Percentiles rank a stretch among this genome's conserved stretches.
Conservation (phyloP, 1,140 invertebrate species). For the Cherax destructor region DNA sequence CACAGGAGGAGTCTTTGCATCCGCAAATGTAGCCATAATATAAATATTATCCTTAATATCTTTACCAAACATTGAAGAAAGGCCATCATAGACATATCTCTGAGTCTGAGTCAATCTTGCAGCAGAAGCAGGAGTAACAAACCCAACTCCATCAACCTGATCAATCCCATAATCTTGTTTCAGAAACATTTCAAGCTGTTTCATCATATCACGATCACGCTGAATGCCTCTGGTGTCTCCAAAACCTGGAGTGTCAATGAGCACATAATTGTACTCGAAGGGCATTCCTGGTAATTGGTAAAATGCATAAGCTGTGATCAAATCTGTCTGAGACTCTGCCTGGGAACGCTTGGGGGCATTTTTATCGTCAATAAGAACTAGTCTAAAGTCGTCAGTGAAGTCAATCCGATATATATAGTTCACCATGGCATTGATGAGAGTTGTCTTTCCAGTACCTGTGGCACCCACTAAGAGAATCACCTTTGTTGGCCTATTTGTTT, state of each 20-base stretch:
- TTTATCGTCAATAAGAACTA: background rate
- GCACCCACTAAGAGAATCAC: background rate
- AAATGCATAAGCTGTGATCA: conserved; percentile 39
- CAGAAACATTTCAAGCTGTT: conserved; percentile 26
- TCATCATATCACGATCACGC: conserved; percentile 45
- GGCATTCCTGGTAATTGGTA: conserved; percentile 41
- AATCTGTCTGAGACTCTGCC: conserved; percentile 54
- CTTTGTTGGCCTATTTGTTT: background rate
- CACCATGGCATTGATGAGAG: conserved; percentile 31
- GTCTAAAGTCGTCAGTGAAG: conserved; percentile 24
- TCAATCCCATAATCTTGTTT: background rate
- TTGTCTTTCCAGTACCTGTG: no score
- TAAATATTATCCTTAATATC: conserved; percentile 57
- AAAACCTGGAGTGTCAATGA: conserved; percentile 48
- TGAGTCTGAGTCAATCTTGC: conserved; percentile 38
- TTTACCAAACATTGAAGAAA: conserved; percentile 48
- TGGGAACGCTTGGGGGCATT: conserved; percentile 40
- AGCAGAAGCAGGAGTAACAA: conserved; percentile 42
- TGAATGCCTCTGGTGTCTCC: conserved; percentile 43
- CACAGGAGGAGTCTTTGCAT: conserved; percentile 36
- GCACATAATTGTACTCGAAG: conserved; percentile 30
- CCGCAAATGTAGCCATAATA: conserved; percentile 41
- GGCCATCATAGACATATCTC: conserved; percentile 45
- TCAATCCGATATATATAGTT: conserved; percentile 23
- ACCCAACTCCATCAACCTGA: conserved; percentile 48